Conservation (phyloP, 2,797 vertebrate genomes). For the Picus viridis region DNA sequence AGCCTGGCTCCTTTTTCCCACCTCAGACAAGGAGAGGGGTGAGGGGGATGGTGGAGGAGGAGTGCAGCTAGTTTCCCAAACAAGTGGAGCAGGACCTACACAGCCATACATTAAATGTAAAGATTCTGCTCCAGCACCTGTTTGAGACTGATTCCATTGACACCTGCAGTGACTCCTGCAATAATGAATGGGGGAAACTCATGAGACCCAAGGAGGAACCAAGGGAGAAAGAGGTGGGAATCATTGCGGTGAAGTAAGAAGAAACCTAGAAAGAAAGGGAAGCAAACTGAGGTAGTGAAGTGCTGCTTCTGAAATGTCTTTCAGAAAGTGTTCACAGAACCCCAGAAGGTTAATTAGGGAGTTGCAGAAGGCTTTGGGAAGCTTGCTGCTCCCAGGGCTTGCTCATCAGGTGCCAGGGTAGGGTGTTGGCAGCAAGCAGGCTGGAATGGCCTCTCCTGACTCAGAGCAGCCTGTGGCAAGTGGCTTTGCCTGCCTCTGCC, state of each 20-base stretch:
- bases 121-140: slow-evolving; percentile 11
- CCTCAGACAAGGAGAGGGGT: background rate
- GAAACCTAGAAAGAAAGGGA: background rate
- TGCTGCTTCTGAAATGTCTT: background rate
- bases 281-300: background rate
- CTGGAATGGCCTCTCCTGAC: slow-evolving; percentile 34
- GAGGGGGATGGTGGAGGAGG: background rate
- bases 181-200: background rate
- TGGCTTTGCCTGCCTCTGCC: background rate
- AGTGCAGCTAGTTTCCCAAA: background rate
- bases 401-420: background rate
- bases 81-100: background rate
- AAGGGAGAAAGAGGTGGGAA: background rate
- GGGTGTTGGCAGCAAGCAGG: slow-evolving; percentile 33
- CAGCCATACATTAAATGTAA: background rate
- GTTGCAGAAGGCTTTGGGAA: slow-evolving; percentile 37
- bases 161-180: background rate
- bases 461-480: slow-evolving; percentile 36
- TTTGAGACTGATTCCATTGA: slow-evolving; percentile 10
- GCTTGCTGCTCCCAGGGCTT: slow-evolving; percentile 42
- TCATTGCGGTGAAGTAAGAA: background rate
- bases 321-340: background rate
- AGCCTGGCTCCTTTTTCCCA: background rate
- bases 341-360: slow-evolving; percentile 34
- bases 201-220: background rate